Evolutionary conservation across 30 jellyfish, hydroid and myxozoan genomes (phyloP).

Genomic region (Mastigias papua): DNA sequence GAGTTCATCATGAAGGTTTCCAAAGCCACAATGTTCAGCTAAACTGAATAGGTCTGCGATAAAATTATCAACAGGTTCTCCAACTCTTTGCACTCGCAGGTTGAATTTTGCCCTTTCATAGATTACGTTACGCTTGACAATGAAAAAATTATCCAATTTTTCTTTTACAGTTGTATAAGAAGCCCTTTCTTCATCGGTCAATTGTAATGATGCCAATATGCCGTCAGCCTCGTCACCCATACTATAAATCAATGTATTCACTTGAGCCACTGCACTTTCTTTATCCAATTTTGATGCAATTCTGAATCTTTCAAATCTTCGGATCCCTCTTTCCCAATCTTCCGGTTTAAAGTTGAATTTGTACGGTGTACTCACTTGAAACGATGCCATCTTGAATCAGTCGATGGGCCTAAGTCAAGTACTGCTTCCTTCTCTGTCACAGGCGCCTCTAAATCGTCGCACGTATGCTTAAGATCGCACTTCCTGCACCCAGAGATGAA

Average conservation of each 20-base stretch:
- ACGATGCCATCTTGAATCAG: slow-evolving; percentile 23
- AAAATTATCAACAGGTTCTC: slow-evolving; percentile 38
- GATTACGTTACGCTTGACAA: slow-evolving; percentile 29
- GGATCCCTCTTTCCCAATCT: slow-evolving; percentile 29
- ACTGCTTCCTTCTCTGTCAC: not conserved
- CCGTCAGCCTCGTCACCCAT: slow-evolving; percentile 30
- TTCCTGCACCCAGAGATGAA: not conserved
- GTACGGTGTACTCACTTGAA: slow-evolving; percentile 26
- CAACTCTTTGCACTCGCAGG: slow-evolving; percentile 21
- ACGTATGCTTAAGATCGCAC: not conserved
- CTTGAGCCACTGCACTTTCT: slow-evolving; percentile 16
- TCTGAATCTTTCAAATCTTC: slow-evolving; percentile 40
- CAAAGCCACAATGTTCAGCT: slow-evolving; percentile 51
- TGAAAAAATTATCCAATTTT: slow-evolving; percentile 13
- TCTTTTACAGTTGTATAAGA: slow-evolving; percentile 18
- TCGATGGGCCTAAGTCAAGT: not conserved
- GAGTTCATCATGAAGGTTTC: slow-evolving; percentile 54
- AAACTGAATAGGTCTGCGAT: not conserved
- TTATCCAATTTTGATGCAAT: slow-evolving; percentile 4
- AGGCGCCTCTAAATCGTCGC: not conserved
- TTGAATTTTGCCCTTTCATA: slow-evolving; percentile 34
- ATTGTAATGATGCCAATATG: slow-evolving; percentile 6
- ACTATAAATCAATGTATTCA: not conserved
- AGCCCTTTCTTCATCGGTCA: slow-evolving; percentile 18
- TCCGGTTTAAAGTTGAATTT: slow-evolving; percentile 23